phyloP scores from a whole-genome alignment of 1,140 invertebrate species.

The Subanguina moxae region DNA sequence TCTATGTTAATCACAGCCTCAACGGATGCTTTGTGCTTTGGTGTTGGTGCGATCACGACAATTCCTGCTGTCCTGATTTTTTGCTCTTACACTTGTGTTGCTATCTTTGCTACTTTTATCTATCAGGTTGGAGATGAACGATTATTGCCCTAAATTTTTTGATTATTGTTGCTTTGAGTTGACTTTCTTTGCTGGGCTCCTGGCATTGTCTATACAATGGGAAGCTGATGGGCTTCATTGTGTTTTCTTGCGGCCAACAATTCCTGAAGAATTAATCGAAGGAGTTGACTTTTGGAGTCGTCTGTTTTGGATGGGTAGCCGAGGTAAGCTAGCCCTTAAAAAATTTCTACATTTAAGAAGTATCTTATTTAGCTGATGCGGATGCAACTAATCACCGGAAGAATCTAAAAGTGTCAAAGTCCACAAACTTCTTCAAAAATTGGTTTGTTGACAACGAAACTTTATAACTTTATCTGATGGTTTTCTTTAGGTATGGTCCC shows the following conservation, averaged over 20 bases:
- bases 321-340: not conserved
- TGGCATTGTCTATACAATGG: constrained; percentile 47
- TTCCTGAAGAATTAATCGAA: constrained; percentile 31
- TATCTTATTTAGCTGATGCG: constrained; percentile 28
- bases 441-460: constrained; percentile 34
- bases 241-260: constrained; percentile 41
- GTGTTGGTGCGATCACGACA: constrained; percentile 60
- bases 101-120: constrained; percentile 84
- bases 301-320: constrained; percentile 49
- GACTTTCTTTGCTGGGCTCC: constrained; percentile 53
- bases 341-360: constrained; percentile 14
- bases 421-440: constrained; percentile 53
- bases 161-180: constrained; percentile 29
- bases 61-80: constrained; percentile 76
- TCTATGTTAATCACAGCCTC: constrained; percentile 64
- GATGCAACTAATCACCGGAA: constrained; percentile 33
- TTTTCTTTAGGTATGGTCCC: constrained; percentile 50
- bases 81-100: constrained; percentile 88
- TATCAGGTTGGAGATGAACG: constrained; percentile 68
- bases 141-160: not conserved
- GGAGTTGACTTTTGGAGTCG: constrained; percentile 16
- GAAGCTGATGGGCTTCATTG: constrained; percentile 50
- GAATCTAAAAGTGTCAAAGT: constrained; percentile 41
- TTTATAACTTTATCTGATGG: not conserved
- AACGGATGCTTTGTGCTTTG: constrained; percentile 63